These are phyloP conservation scores for Ibidorhyncha struthersii DNA, from an alignment of 2,113 vertebrate genomes.

Conservation along the genomic window DNA sequence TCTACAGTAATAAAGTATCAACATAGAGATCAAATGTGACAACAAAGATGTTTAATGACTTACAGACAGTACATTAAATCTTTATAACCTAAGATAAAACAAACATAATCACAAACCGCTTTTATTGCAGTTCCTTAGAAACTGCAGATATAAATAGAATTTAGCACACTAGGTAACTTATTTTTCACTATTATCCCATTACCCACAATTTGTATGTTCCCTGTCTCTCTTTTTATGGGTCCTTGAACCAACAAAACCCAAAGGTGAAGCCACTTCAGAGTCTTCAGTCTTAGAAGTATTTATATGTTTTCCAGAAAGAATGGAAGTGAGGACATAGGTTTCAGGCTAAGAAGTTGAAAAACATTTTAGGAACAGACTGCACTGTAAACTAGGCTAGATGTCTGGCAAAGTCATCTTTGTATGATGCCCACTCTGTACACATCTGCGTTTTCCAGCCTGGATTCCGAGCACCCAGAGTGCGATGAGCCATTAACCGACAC, in stretches of 20 bases:
- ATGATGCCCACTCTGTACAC: neutral
- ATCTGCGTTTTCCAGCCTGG: neutral
- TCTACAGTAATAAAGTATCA: neutral
- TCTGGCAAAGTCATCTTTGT: accelerated
- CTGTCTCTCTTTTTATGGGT: neutral
- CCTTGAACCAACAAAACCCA: neutral
- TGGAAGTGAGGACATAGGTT: neutral
- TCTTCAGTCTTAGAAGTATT: neutral
- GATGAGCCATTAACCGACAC: neutral
- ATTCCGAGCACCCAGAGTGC: accelerated
- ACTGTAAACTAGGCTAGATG: accelerated
- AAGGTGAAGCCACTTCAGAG: neutral
- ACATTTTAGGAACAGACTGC: accelerated
- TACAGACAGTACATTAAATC: neutral
- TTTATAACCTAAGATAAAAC: neutral
- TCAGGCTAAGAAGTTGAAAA: neutral
- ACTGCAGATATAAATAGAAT: neutral
- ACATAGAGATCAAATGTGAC: neutral
- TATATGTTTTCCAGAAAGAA: neutral
- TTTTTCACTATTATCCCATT: neutral
- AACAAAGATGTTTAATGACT: neutral
- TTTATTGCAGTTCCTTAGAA: neutral
- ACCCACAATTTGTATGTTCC: neutral
- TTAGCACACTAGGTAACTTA: neutral
- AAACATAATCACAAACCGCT: neutral